These are phyloP conservation scores for Hemibagrus guttatus DNA, from an alignment of 2,797 vertebrate genomes.

Conservation along the genomic window DNA sequence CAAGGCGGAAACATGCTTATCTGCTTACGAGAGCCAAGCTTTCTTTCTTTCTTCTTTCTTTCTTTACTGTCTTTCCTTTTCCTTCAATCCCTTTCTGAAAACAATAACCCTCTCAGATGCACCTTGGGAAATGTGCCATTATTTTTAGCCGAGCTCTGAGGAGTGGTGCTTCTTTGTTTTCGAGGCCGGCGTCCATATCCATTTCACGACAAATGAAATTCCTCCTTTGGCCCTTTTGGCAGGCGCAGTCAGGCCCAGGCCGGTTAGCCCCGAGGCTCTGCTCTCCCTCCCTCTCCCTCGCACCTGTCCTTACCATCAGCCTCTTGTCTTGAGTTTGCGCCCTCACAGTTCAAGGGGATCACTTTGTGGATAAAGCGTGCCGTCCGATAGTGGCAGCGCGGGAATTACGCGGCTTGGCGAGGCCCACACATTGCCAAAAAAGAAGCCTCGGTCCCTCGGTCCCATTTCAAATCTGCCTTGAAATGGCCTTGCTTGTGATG, in stretches of 20 bases:
- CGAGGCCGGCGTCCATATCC: constrained; percentile 69
- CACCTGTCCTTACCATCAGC: constrained; percentile 80
- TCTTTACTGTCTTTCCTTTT: constrained; percentile 9
- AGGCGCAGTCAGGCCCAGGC: constrained; percentile 67
- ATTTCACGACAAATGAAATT: constrained; percentile 82
- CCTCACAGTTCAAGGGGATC: constrained; percentile 67
- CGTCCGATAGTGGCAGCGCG: constrained; percentile 28
- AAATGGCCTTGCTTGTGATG: constrained; percentile 44
- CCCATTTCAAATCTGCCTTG: constrained; percentile 42
- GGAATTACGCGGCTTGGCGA: constrained; percentile 32
- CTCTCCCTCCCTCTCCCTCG: constrained; percentile 64
- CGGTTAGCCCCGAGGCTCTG: constrained; percentile 40
- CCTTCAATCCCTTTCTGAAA: constrained; percentile 17
- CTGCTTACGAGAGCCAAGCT: constrained; percentile 22
- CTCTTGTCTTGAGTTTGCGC: constrained; percentile 80
- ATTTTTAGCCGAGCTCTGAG: constrained; percentile 51
- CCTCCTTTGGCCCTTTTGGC: constrained; percentile 66
- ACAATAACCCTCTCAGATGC: constrained; percentile 45
- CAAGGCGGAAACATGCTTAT: constrained; percentile 13
- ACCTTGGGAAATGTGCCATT: constrained; percentile 39
- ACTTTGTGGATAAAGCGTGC: constrained; percentile 68
- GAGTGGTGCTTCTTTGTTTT: constrained; percentile 66
- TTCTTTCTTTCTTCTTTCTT: constrained; percentile 20
- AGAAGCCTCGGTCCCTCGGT: constrained; percentile 15
- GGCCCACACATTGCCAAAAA: constrained; percentile 36